These are phyloP conservation scores for Phyto melanocephala DNA, from an alignment of 2,888 invertebrate species.

Conservation along the genomic window DNA sequence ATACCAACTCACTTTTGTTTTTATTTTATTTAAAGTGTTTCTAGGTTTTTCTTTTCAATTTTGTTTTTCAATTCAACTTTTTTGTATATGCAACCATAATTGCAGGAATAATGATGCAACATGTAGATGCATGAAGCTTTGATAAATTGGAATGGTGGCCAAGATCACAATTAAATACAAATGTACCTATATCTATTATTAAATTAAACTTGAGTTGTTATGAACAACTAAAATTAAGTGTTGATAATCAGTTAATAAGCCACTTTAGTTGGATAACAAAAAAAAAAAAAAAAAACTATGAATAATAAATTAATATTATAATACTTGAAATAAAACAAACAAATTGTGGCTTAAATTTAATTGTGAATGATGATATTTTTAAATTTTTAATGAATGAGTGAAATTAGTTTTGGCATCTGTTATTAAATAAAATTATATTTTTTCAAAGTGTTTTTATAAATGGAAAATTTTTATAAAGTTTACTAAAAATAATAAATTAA, in stretches of 20 bases:
- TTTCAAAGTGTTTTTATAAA: too few species aligned
- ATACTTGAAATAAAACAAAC: too few species aligned
- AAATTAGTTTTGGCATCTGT: too few species aligned
- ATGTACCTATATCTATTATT: too few species aligned
- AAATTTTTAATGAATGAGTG: too few species aligned
- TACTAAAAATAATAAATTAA: too few species aligned
- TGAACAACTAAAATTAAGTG: neutral
- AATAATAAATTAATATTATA: too few species aligned
- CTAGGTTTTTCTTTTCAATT: neutral
- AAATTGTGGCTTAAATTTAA: neutral
- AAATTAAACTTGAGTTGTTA: constrained; percentile 48
- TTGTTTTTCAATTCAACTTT: neutral
- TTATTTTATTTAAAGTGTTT: constrained; percentile 23
- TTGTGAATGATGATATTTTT: neutral
- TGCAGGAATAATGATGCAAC: constrained; percentile 52
- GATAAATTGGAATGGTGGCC: constrained; percentile 52
- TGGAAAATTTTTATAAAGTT: too few species aligned
- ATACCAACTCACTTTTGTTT: constrained; percentile 11
- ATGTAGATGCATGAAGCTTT: neutral
- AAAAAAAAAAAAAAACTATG: neutral
- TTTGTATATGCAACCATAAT: constrained; percentile 25
- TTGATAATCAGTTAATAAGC: neutral
- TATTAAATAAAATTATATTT: too few species aligned
- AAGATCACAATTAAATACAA: constrained; percentile 53
- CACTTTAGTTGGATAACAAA: neutral